A percentile compares a stretch with the other conserved stretches of the same genome.
phyloP scores from a whole-genome alignment of 2,888 invertebrate genomes.

The Eupithecia insigniata region DNA sequence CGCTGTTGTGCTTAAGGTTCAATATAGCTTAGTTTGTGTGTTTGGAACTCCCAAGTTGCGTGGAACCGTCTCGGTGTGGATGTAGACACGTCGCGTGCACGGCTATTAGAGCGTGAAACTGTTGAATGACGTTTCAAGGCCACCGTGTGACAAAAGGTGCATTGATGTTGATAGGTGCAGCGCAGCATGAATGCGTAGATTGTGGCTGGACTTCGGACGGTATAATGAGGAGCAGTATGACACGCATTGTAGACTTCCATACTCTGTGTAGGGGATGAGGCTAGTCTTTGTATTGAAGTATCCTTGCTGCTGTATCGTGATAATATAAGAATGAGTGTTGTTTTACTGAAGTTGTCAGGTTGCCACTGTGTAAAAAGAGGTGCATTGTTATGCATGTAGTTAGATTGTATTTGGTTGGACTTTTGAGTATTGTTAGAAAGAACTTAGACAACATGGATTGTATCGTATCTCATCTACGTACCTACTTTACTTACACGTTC shows the following conservation, averaged over 20 bases:
- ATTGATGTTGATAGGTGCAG: conserved; percentile 47
- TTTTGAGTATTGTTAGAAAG: neutral
- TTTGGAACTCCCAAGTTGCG: conserved; percentile 22
- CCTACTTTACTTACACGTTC: neutral
- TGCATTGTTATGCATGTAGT: neutral
- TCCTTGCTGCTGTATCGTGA: neutral
- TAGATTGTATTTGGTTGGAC: neutral
- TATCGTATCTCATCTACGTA: neutral
- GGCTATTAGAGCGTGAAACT: conserved; percentile 61
- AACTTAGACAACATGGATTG: neutral
- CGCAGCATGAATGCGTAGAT: conserved; percentile 16
- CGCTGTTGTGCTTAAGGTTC: neutral
- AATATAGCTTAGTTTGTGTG: neutral
- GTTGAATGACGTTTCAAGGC: conserved; percentile 30
- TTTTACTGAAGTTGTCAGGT: conserved; percentile 26
- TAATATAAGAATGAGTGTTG: neutral
- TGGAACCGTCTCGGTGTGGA: conserved; percentile 26
- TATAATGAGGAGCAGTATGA: neutral
- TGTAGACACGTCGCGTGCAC: conserved; percentile 54
- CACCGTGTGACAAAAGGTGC: conserved; percentile 21
- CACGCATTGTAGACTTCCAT: neutral
- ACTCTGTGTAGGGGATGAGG: neutral
- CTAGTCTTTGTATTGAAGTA: neutral
- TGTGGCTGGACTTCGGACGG: neutral
- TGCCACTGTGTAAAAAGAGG: conserved; percentile 21